Conservation (phyloP, 1,140 invertebrate genomes). For the Trachymyrmex septentrionalis region DNA sequence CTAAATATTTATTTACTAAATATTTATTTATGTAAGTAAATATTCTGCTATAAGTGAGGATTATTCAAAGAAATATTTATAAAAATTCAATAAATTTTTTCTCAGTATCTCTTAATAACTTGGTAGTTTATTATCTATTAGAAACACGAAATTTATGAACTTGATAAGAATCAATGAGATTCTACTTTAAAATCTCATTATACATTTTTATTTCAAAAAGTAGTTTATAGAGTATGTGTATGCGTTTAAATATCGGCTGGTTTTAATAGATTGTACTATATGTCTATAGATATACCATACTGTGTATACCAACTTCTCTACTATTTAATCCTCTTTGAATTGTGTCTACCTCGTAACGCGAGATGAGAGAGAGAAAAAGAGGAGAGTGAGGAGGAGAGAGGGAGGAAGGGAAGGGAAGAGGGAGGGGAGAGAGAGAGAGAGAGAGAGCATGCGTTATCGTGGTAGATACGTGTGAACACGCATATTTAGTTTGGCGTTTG, state of each 20-base stretch:
- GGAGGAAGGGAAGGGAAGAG: background rate
- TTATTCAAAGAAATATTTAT: too few relatives aligned
- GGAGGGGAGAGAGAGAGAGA: background rate
- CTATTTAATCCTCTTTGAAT: slow-evolving; percentile 60
- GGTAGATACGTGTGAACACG: slow-evolving; percentile 67
- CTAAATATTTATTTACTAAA: too few relatives aligned
- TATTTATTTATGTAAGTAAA: too few relatives aligned
- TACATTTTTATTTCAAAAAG: background rate
- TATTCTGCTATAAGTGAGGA: too few relatives aligned
- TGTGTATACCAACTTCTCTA: slow-evolving; percentile 32
- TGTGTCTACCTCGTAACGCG: slow-evolving; percentile 46
- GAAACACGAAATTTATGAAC: background rate
- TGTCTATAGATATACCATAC: background rate
- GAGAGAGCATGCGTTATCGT: slow-evolving; percentile 59
- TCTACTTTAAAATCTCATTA: background rate
- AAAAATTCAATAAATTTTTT: too few relatives aligned
- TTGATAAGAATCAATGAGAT: slow-evolving; percentile 5
- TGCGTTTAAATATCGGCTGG: slow-evolving; percentile 7
- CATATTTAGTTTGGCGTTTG: slow-evolving; percentile 66
- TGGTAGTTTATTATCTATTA: background rate
- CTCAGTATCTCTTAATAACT: background rate
- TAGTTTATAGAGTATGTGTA: background rate
- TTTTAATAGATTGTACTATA: slow-evolving; percentile 26
- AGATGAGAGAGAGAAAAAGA: slow-evolving; percentile 10
- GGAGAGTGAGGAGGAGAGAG: background rate